phyloP scores from a whole-genome alignment of 2,888 invertebrate genomes.

The Congeria kusceri region DNA sequence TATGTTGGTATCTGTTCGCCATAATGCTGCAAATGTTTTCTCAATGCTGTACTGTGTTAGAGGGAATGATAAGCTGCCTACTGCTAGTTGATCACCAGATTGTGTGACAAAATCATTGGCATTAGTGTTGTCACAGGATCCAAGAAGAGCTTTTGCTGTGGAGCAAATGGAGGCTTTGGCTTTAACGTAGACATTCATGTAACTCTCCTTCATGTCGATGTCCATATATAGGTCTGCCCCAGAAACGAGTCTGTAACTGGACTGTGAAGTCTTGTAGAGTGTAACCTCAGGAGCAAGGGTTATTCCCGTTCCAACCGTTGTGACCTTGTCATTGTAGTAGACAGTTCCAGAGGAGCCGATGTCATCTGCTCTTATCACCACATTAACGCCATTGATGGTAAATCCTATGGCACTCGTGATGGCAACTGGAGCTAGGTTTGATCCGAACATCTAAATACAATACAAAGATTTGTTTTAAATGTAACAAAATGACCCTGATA shows the following conservation, averaged over 20 bases:
- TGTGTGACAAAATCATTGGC: slow-evolving; percentile 61
- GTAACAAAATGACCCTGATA: too few species aligned
- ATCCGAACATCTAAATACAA: slow-evolving; percentile 43
- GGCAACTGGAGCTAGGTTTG: slow-evolving; percentile 48
- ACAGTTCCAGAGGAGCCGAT: slow-evolving; percentile 29
- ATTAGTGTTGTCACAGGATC: slow-evolving; percentile 63
- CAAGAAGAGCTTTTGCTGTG: slow-evolving; percentile 58
- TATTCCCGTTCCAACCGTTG: slow-evolving; percentile 44
- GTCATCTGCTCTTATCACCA: slow-evolving; percentile 55
- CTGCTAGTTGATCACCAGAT: slow-evolving; percentile 46
- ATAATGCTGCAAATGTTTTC: slow-evolving; percentile 64
- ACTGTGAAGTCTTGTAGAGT: slow-evolving; percentile 36
- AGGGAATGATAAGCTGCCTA: slow-evolving; percentile 21
- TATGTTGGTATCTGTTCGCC: slow-evolving; percentile 42
- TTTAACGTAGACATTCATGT: slow-evolving; percentile 51
- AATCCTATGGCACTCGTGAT: slow-evolving; percentile 55
- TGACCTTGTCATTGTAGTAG: slow-evolving; percentile 50
- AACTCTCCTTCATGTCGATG: slow-evolving; percentile 55
- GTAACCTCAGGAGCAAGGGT: slow-evolving; percentile 33
- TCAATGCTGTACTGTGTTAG: slow-evolving; percentile 58
- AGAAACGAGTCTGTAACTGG: slow-evolving; percentile 49
- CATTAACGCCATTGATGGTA: slow-evolving; percentile 31
- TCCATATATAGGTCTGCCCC: slow-evolving; percentile 45
- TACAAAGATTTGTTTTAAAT: too few species aligned
- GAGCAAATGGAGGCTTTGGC: slow-evolving; percentile 45